phyloP scores from a whole-genome alignment of 1,140 invertebrate genomes.

The Proales similis region DNA sequence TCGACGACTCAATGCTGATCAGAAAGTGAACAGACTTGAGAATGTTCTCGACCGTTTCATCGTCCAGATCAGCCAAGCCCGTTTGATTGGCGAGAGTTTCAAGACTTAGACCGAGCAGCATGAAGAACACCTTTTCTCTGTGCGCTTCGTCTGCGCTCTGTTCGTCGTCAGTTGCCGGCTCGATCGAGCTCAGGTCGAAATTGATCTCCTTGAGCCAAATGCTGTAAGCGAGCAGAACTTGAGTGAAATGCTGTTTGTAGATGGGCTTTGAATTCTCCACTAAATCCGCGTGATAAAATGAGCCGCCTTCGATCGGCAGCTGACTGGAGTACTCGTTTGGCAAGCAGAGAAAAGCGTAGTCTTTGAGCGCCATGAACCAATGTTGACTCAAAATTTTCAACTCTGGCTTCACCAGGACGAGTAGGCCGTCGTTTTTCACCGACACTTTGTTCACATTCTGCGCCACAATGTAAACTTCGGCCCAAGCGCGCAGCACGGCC shows the following conservation, averaged over 20 bases:
- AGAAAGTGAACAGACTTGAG: conserved; percentile 24
- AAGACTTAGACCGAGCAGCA: conserved; percentile 28
- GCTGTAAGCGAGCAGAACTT: conserved; percentile 82
- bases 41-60: conserved; percentile 29
- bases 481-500: conserved; percentile 96
- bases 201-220: conserved; percentile 68
- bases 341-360: conserved; percentile 85
- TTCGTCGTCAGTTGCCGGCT: neutral
- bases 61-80: conserved; percentile 19
- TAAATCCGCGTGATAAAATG: conserved; percentile 92
- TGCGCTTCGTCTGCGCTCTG: too few relatives aligned
- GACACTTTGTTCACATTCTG: conserved; percentile 63
- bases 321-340: conserved; percentile 87
- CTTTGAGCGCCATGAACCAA: conserved; percentile 85
- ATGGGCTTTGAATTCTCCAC: conserved; percentile 82
- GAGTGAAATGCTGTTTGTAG: conserved; percentile 84
- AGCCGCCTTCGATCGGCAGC: conserved; percentile 84
- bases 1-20: conserved; percentile 1
- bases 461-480: conserved; percentile 89
- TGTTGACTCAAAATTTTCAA: conserved; percentile 77
- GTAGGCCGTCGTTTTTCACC: conserved; percentile 52
- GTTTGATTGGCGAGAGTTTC: conserved; percentile 15
- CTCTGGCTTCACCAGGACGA: conserved; percentile 87
- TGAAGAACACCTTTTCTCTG: conserved; percentile 24
- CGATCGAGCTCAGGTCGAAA: conserved; percentile 40